phyloP scores from a whole-genome alignment of 2,888 invertebrate genomes.

The Cantharis rufa region DNA sequence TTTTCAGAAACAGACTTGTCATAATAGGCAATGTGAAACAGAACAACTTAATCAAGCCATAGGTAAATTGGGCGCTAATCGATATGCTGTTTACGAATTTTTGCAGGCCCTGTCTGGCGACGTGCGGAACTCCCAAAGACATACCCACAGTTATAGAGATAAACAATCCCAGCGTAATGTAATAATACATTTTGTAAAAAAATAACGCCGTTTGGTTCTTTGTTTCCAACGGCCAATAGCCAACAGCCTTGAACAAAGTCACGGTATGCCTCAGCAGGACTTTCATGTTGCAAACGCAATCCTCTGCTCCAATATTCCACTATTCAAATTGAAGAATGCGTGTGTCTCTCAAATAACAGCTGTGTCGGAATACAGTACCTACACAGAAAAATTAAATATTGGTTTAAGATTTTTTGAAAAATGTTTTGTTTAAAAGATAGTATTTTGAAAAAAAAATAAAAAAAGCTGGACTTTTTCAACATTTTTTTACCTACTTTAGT shows the following conservation, averaged over 20 bases:
- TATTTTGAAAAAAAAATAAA: no score
- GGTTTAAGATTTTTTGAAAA: no score
- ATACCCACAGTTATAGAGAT: neutral
- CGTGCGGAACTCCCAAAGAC: neutral
- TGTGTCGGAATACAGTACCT: no score
- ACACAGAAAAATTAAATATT: no score
- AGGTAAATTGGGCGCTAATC: neutral
- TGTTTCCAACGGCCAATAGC: neutral
- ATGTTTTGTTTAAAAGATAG: no score
- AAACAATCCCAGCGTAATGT: neutral
- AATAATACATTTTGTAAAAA: neutral
- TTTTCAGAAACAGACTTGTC: neutral
- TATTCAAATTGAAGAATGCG: no score
- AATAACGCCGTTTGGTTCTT: neutral
- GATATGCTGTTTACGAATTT: neutral
- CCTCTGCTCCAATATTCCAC: neutral
- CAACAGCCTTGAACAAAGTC: neutral
- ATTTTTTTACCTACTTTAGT: no score
- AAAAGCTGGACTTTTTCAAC: no score
- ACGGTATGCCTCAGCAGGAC: neutral
- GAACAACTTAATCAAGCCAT: neutral
- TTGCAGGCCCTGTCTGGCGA: neutral
- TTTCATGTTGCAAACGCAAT: neutral
- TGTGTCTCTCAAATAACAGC: no score
- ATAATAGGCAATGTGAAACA: neutral